These are phyloP conservation scores for Nephrotoma appendiculata DNA, from an alignment of 2,888 invertebrate genomes.

Conservation along the genomic window DNA sequence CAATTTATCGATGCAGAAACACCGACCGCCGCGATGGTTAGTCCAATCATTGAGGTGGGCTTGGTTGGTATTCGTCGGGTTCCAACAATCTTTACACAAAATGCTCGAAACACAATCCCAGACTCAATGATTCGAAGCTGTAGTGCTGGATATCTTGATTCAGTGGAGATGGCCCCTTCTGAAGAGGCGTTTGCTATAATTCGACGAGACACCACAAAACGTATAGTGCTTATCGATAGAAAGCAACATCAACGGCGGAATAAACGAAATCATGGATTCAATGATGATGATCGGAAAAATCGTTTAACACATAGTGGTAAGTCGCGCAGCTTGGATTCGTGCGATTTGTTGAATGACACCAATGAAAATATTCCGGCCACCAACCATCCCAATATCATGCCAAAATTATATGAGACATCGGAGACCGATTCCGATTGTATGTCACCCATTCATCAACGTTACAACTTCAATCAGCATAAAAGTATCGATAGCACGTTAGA, in stretches of 20 bases:
- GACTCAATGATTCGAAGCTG: slow-evolving; percentile 72
- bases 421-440: slow-evolving; percentile 20
- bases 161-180: slow-evolving; percentile 63
- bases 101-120: slow-evolving; percentile 36
- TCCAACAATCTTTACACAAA: slow-evolving; percentile 50
- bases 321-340: slow-evolving; percentile 73
- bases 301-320: slow-evolving; percentile 30
- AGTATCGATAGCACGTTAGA: background rate
- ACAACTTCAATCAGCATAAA: background rate
- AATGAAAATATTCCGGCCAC: slow-evolving; percentile 16
- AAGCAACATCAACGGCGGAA: slow-evolving; percentile 37
- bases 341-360: slow-evolving; percentile 47
- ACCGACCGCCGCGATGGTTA: slow-evolving; percentile 23
- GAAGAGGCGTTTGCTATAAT: slow-evolving; percentile 57
- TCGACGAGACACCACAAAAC: slow-evolving; percentile 53
- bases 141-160: slow-evolving; percentile 76
- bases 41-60: background rate
- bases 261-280: slow-evolving; percentile 1
- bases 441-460: background rate
- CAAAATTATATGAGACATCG: slow-evolving; percentile 27
- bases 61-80: slow-evolving; percentile 26
- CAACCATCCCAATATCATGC: slow-evolving; percentile 23
- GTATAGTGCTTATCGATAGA: slow-evolving; percentile 59
- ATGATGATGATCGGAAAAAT: slow-evolving; percentile 13
- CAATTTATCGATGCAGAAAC: slow-evolving; percentile 58